Base-by-base conservation (phyloP, 2,113 vertebrate species). In the Anguilla japonica region DNA sequence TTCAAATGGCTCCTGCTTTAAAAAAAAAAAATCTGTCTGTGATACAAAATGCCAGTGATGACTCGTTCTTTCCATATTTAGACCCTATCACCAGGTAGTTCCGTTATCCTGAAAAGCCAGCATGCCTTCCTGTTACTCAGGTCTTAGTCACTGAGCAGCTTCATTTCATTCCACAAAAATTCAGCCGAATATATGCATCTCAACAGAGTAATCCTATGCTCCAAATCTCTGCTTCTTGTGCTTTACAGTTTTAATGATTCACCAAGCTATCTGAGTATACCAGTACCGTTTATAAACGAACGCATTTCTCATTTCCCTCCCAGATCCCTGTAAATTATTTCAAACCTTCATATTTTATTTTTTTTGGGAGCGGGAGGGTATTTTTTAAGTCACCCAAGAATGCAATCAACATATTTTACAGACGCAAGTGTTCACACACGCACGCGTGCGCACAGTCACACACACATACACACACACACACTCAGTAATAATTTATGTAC, bases 91-190 rank as follows among this genome's bases (percentile, higher is more conserved):
- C 46, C 83, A 86, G 80, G 41, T 75, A 41, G 16, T 78, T 83
- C 60, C 11, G 9, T 81, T 86, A 81, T 82, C 85, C 85, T 82
- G 22, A 11, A 41, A 50, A 86, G 20, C 79, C 53, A 78, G n/a
- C 60, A 78, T 56, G 11, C 5, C 18, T 67, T 84, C 75, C 78
- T 80, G 57, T 84, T 84, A 87, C 41, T 88, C 80, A 88, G 22
- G 46, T 29, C 41, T 85, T 82, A 78, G 83, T 85, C 87, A 88
- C 71, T 34, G 56, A 15, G 85, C 34, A 82, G 53, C 40, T 41
- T 57, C 46, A 82, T n/a, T 81, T 84, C 83, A 85, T 41, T 79
- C 41, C 41, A 34, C 56, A 43, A 50, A 41, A 82, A 71, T 7
- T 3, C 26, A 75, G 34, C 71, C n/a, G n/a, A 75, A 34, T 29